Evolutionary conservation across 1,140 invertebrate species (phyloP).

Genomic region (Archivesica marissinica): DNA sequence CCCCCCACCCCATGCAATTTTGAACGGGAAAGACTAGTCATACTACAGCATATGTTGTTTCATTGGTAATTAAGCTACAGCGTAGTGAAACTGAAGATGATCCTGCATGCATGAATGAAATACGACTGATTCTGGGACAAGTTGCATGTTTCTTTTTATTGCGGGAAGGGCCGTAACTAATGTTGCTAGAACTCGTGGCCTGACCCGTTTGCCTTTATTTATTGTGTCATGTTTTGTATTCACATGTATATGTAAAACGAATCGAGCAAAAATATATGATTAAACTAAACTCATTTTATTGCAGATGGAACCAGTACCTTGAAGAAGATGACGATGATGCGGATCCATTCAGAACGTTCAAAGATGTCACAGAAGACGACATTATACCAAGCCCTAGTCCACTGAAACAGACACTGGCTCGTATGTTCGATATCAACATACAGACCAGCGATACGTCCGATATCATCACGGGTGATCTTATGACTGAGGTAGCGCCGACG

Average conservation of each 20-base stretch:
- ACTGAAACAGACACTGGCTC: conserved; percentile 30
- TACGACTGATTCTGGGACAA: too few relatives aligned
- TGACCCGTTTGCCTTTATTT: neutral
- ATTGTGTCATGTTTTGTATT: neutral
- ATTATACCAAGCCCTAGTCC: conserved; percentile 32
- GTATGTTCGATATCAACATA: neutral
- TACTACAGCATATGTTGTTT: too few relatives aligned
- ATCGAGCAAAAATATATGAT: neutral
- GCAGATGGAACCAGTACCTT: conserved; percentile 41
- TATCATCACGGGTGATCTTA: conserved; percentile 32
- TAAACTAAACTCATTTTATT: neutral
- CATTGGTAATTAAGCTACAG: too few relatives aligned
- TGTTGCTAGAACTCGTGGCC: too few relatives aligned
- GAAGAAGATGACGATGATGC: neutral
- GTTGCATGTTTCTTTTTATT: too few relatives aligned
- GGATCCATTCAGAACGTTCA: neutral
- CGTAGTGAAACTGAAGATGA: too few relatives aligned
- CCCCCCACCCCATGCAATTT: too few relatives aligned
- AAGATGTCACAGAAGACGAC: neutral
- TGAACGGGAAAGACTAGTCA: too few relatives aligned
- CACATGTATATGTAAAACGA: neutral
- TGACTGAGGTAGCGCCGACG: neutral
- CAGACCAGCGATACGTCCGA: conserved; percentile 32
- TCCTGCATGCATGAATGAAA: neutral
- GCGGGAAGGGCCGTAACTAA: too few relatives aligned